Conservation (phyloP, 2,888 invertebrate species). For the Standfussiana lucernea region DNA sequence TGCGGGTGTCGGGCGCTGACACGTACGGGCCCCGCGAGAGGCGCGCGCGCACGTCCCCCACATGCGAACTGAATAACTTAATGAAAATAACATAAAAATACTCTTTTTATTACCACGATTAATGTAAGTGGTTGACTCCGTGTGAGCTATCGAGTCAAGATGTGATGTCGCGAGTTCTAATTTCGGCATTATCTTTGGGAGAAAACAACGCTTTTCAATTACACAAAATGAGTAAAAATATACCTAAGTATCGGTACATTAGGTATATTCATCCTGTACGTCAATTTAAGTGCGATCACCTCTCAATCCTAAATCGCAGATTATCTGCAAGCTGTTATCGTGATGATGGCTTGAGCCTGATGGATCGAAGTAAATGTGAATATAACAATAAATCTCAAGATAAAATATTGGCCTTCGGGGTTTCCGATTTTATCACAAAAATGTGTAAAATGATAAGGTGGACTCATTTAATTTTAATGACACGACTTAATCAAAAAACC, state of each 20-base stretch:
- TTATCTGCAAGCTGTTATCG: conserved; percentile 4
- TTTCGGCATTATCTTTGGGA: conserved; percentile 14
- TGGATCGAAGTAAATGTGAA: conserved; percentile 25
- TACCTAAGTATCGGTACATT: too few relatives aligned
- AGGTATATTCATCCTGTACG: neutral
- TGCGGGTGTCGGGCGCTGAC: conserved; percentile 71
- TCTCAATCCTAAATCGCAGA: conserved; percentile 8
- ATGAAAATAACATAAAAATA: conserved; percentile 74
- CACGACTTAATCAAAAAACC: neutral
- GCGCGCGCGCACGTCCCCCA: conserved; percentile 74
- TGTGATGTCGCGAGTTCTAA: conserved; percentile 45
- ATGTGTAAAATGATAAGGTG: conserved; percentile 1
- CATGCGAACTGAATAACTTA: conserved; percentile 80
- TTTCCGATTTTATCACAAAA: conserved; percentile 10
- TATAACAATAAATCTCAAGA: conserved; percentile 17
- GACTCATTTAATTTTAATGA: conserved; percentile 12
- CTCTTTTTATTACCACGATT: conserved; percentile 64
- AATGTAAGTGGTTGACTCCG: conserved; percentile 55
- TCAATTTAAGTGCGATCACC: neutral
- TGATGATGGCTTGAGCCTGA: conserved; percentile 21
- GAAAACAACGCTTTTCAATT: neutral
- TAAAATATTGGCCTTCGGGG: conserved; percentile 21
- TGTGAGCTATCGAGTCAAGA: conserved; percentile 48
- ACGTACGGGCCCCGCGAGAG: conserved; percentile 71
- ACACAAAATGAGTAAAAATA: neutral